phyloP scores from a whole-genome alignment of 2,113 vertebrate species.

The Indri indri region DNA sequence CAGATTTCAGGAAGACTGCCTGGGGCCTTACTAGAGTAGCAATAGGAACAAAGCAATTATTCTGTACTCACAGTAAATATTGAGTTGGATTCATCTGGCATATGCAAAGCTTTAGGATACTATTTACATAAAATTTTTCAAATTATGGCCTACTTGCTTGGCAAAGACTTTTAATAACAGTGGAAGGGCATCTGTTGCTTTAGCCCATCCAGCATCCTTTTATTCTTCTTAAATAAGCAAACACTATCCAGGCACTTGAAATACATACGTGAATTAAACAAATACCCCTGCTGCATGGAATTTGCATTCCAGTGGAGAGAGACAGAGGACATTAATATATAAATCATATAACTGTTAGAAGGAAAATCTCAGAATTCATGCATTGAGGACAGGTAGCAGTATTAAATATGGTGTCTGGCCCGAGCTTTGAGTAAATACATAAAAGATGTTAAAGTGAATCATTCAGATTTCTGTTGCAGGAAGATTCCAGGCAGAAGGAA shows the following conservation, averaged over 20 bases:
- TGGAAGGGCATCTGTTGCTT: conserved; percentile 22
- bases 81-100: conserved; percentile 36
- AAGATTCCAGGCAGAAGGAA: neutral
- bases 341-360: neutral
- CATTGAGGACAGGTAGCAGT: neutral
- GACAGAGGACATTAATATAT: neutral
- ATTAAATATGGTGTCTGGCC: neutral
- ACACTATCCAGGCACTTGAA: neutral
- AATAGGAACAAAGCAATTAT: neutral
- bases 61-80: conserved; percentile 23
- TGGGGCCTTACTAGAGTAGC: neutral
- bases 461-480: neutral
- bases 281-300: neutral
- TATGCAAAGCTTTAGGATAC: conserved; percentile 3
- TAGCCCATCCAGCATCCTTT: neutral
- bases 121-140: conserved; percentile 28
- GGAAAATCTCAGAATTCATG: neutral
- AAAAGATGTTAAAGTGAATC: neutral
- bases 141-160: conserved; percentile 17
- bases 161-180: conserved; percentile 3
- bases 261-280: neutral
- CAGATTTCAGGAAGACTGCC: neutral
- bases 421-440: neutral
- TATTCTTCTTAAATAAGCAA: neutral
- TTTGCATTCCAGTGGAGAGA: neutral